Evolutionary conservation across 2,797 vertebrate genomes (phyloP).

Genomic region (Sebastes steindachneri): DNA sequence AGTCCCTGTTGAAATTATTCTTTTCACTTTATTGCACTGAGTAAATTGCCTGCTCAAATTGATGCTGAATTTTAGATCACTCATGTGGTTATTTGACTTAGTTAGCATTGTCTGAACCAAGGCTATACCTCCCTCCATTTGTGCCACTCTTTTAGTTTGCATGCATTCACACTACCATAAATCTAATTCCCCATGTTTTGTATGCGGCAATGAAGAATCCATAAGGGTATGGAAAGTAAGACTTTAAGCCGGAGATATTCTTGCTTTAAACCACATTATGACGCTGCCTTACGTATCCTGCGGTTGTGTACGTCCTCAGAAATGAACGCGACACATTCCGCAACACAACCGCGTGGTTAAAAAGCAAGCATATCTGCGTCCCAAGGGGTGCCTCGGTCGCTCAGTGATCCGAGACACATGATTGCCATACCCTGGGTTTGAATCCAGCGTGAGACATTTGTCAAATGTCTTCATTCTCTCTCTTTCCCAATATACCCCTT

Average conservation of each 20-base stretch:
- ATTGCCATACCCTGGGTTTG: neutral
- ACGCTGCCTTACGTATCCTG: neutral
- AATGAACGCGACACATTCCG: neutral
- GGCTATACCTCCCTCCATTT: too few relatives aligned
- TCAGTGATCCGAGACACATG: neutral
- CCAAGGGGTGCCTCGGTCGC: neutral
- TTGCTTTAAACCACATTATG: neutral
- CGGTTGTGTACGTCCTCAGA: neutral
- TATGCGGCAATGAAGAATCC: neutral
- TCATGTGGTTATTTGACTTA: neutral
- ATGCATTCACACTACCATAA: neutral
- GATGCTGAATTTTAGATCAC: neutral
- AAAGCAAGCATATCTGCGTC: neutral
- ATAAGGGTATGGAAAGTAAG: neutral
- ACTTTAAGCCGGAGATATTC: too few relatives aligned
- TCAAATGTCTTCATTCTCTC: neutral
- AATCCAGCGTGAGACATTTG: neutral
- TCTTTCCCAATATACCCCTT: neutral
- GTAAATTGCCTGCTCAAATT: neutral
- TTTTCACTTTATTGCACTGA: neutral
- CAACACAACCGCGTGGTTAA: fast-evolving
- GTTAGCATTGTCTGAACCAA: neutral
- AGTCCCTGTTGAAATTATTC: neutral
- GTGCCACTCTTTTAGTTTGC: neutral
- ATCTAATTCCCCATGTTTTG: neutral